Conservation (phyloP, 1,140 invertebrate genomes). For the Alviniconcha marisindica region DNA sequence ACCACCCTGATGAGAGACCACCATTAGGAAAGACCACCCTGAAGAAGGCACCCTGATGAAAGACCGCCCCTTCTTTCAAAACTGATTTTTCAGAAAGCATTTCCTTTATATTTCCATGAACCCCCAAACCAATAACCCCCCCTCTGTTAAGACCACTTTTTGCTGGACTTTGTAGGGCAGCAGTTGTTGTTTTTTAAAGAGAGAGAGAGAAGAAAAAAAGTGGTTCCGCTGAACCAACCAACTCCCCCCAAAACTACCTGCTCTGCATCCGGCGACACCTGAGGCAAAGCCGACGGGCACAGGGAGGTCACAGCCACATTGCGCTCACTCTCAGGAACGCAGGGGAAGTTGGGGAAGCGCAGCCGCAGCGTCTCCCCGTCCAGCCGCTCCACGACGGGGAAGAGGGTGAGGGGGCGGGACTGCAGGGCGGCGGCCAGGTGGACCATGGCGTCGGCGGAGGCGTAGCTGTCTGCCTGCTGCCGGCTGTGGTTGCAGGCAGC, state of each 20-base stretch:
- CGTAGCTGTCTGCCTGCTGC: slow-evolving; percentile 38
- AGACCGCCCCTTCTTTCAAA: no score
- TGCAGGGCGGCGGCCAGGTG: slow-evolving; percentile 55
- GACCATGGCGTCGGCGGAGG: slow-evolving; percentile 29
- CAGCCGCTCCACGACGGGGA: slow-evolving; percentile 57
- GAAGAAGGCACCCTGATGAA: no score
- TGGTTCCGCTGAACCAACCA: no score
- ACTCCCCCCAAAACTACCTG: neutral
- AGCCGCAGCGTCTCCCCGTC: slow-evolving; percentile 51
- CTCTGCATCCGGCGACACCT: slow-evolving; percentile 30
- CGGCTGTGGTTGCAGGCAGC: slow-evolving; percentile 22
- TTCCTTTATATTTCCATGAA: no score
- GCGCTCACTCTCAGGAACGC: slow-evolving; percentile 41
- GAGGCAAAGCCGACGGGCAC: slow-evolving; percentile 41
- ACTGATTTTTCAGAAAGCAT: no score
- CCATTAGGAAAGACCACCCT: no score
- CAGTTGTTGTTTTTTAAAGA: no score
- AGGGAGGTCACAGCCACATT: slow-evolving; percentile 46
- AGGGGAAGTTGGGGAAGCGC: slow-evolving; percentile 48
- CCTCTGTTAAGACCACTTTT: no score
- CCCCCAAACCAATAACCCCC: no score
- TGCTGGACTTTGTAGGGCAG: no score
- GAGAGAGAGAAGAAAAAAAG: no score
- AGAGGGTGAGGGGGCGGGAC: slow-evolving; percentile 48
- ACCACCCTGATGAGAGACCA: no score